Conservation (phyloP, 2,888 invertebrate genomes). For the Unio pictorum region DNA sequence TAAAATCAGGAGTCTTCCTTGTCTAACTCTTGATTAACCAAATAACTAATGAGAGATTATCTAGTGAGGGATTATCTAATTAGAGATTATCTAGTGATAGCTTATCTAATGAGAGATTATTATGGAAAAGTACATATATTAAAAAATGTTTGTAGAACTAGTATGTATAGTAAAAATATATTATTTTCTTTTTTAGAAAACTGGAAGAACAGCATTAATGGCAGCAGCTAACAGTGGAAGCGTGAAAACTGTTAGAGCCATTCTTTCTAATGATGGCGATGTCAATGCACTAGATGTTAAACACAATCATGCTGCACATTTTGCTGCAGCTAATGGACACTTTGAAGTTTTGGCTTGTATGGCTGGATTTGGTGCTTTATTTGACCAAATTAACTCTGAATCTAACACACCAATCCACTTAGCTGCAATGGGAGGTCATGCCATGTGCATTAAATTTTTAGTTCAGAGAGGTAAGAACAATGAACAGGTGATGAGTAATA, state of each 20-base stretch:
- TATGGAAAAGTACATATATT: too few relatives aligned
- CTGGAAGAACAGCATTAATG: conserved; percentile 69
- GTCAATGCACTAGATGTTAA: conserved; percentile 59
- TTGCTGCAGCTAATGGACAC: conserved; percentile 68
- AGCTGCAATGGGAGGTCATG: conserved; percentile 66
- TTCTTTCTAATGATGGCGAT: conserved; percentile 62
- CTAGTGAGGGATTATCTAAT: too few relatives aligned
- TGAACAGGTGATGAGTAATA: background rate
- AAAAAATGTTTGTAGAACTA: background rate
- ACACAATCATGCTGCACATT: conserved; percentile 67
- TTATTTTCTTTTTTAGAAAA: conserved; percentile 53
- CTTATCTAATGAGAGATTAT: too few relatives aligned
- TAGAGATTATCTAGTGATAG: too few relatives aligned
- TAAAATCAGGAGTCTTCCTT: too few relatives aligned
- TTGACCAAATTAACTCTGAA: conserved; percentile 66
- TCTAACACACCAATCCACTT: conserved; percentile 69
- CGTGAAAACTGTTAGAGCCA: conserved; percentile 63
- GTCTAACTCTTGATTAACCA: too few relatives aligned
- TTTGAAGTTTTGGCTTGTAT: conserved; percentile 62
- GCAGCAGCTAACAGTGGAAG: conserved; percentile 69
- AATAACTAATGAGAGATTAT: too few relatives aligned
- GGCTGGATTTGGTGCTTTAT: conserved; percentile 68
- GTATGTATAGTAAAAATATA: background rate
- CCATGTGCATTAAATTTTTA: conserved; percentile 68
- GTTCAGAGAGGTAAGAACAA: conserved; percentile 66